Evolutionary conservation across 2,888 invertebrate genomes (phyloP).

Genomic region (Pheosia tremula): DNA sequence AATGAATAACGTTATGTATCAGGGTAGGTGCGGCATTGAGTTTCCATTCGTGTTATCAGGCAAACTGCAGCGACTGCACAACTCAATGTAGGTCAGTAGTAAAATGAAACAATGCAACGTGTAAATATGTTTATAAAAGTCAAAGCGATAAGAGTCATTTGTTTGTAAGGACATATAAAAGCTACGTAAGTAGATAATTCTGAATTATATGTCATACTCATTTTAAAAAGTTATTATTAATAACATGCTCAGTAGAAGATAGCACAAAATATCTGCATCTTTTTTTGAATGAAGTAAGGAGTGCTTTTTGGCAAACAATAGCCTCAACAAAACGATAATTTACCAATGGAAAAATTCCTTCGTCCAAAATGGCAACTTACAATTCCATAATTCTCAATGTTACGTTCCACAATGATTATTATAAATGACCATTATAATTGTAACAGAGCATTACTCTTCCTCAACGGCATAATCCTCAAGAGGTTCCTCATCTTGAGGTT

Average conservation of each 20-base stretch:
- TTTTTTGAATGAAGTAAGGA: too few relatives aligned
- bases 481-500: neutral
- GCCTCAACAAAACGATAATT: too few relatives aligned
- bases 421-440: neutral
- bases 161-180: neutral
- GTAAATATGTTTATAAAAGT: neutral
- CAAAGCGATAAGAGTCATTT: neutral
- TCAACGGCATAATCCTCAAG: neutral
- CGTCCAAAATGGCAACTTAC: too few relatives aligned
- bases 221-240: too few relatives aligned
- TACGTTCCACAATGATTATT: neutral
- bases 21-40: conserved; percentile 38
- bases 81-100: conserved; percentile 24
- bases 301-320: too few relatives aligned
- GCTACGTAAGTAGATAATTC: too few relatives aligned
- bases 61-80: conserved; percentile 20
- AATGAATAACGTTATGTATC: conserved; percentile 14
- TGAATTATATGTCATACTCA: too few relatives aligned
- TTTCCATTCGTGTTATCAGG: conserved; percentile 24
- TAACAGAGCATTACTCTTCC: neutral
- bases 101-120: conserved; percentile 15
- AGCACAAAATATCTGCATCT: too few relatives aligned
- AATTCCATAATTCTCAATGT: neutral
- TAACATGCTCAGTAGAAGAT: too few relatives aligned
- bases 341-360: too few relatives aligned